Base-by-base conservation (phyloP, 1,140 invertebrate genomes). In the Artemia franciscana region DNA sequence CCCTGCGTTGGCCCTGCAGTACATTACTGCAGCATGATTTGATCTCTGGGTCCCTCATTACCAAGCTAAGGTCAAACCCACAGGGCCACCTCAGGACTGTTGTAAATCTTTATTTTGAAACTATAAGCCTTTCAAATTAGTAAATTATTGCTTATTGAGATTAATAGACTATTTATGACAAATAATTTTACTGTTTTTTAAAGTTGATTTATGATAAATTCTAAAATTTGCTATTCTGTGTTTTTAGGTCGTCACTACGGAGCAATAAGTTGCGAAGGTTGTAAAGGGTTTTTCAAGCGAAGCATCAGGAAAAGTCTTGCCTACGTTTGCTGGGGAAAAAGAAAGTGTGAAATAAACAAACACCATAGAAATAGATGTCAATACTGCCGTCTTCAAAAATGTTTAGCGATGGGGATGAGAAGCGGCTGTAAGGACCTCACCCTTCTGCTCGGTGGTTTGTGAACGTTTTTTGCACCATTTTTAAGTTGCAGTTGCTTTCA, bases 271-370 rank as follows among this genome's bases (percentile, higher is more conserved):
- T 92, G 88, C 74, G 89, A 91, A 77, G 88, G 88, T 4, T 91
- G 88, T 71, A 91, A 91, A 74, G 89, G 88, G 0, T 91, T 91
- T 74, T 92, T 91, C 73, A 91, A 91, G 71, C 77, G 89, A 0
- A 89, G 86, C 18, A 94, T 95, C 68, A 82, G 91, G 56, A 95
- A 95, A 74, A 88, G 94, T 73, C 74, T 97, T 62, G 91, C 91
- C 58, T 98, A 97, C 74, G 88, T 91, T 63, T 98, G 94, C 72
- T 79, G 92, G 21, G 91, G 91, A 24, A 85, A 79, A 64, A 92
- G 93, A 76, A 89, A 90, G 71, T 98, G 94, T 72, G 88, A 93
- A 74, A 91, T 98, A 58, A 97, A 91, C 56, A 97, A 97, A 74
- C 89, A 93, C 70, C 90, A 94, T 73, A 80, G 93, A 60, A 95